Conservation (phyloP, 2,113 vertebrate genomes). For the Spea bombifrons region DNA sequence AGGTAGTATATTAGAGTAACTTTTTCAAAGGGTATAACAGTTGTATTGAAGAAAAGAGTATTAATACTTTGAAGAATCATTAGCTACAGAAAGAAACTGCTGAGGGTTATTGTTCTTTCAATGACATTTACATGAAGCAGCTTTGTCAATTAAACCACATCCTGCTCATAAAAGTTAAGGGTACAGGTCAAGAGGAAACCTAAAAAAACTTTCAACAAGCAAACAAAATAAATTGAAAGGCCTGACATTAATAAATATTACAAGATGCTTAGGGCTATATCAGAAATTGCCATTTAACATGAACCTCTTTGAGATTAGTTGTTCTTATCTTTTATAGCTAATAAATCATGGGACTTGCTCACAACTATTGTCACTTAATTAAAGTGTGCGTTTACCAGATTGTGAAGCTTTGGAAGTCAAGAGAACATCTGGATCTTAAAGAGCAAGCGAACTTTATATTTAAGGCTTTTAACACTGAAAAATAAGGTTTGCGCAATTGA, state of each 20-base stretch:
- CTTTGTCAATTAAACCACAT: constrained; percentile 36
- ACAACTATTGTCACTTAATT: constrained; percentile 6
- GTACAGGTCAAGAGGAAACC: constrained; percentile 24
- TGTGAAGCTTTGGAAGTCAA: background rate
- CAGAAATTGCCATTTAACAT: constrained; percentile 38
- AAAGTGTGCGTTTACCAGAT: background rate
- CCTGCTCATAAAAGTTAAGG: constrained; percentile 42
- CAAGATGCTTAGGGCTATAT: constrained; percentile 36
- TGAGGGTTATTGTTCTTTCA: constrained; percentile 12
- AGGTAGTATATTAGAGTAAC: too few species aligned
- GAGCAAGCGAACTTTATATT: too few species aligned
- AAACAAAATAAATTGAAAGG: constrained; percentile 46
- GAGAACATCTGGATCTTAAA: background rate
- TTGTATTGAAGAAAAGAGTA: background rate
- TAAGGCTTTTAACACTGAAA: too few species aligned
- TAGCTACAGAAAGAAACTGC: constrained; percentile 11
- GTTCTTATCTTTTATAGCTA: constrained; percentile 27
- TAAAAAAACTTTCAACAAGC: constrained; percentile 31
- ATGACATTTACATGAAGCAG: constrained; percentile 42
- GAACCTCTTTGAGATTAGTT: constrained; percentile 11
- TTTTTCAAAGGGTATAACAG: background rate
- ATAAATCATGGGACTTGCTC: constrained; percentile 20
- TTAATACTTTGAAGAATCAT: background rate
- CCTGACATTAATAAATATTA: constrained; percentile 45
- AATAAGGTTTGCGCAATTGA: too few species aligned